Base-by-base conservation (phyloP, 2,113 vertebrate species). In the Danionella cerebrum region DNA sequence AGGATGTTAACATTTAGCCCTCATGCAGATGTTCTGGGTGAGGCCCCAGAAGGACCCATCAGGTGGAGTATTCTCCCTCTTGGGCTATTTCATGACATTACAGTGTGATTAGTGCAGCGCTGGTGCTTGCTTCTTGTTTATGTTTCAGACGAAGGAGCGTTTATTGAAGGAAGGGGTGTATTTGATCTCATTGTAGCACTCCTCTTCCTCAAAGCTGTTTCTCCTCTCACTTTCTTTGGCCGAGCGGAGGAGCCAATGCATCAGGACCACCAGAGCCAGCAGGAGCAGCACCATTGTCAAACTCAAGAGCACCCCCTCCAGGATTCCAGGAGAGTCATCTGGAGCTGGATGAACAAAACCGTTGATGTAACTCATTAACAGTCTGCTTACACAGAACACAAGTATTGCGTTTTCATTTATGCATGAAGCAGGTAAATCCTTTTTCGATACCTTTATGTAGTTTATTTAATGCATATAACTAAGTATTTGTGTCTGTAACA, bases 271-370 rank as follows among this genome's bases (percentile, higher is more conserved):
- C 66, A 92, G 76, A 0, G 80, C 78, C 70, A 89, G 70, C 71
- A 90, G 69, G 64, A 90, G 65, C 67, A 87, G 24, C 10, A 76
- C 84, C 90, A 92, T 91, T 31, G 76, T 76, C 33, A 90, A 44
- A 24, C 85, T 86, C 41, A 92, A 54, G 67, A 88, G 71, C 54
- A 86, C 80, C 2, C 81, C 86, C 80, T 85, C 84, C 57, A 88
- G 82, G 5, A 89, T 42, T 1, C 89, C 86, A 0, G 84, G 83
- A 14, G 85, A 47, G 13, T 41, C 50, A 11, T 65, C 71, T 0
- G 77, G 67, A 1, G 82, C 87, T 89, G 74, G 38, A 24, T 8
- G 44, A n/a, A 41, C 6, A 41, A 8, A 35, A 7, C n/a, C n/a
- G n/a, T n/a, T n/a, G n/a, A n/a, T n/a, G n/a, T n/a, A n/a, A n/a